Percentiles rank a stretch among this genome's conserved stretches.
Evolutionary conservation across 2,888 invertebrate genomes (phyloP).

Genomic region (Polietes domitor): DNA sequence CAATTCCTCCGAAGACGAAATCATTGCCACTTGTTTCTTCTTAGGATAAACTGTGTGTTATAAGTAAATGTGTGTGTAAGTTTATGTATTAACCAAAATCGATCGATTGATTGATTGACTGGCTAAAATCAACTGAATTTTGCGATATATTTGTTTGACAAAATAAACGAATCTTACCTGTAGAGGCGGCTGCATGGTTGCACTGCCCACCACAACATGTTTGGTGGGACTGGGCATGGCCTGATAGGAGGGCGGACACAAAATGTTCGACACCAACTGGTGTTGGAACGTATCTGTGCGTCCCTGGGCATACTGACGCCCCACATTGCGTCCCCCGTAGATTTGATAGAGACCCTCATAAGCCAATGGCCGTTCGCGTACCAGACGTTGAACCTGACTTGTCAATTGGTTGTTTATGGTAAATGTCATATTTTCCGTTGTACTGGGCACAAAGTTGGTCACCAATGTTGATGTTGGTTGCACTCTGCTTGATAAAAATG

Average conservation of each 20-base stretch:
- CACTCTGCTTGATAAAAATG: conserved; percentile 72
- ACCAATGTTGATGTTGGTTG: conserved; percentile 85
- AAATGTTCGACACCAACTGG: conserved; percentile 95
- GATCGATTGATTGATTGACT: not conserved
- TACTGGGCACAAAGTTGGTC: conserved; percentile 89
- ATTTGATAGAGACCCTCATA: conserved; percentile 87
- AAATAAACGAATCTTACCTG: conserved; percentile 73
- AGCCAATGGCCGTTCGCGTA: conserved; percentile 87
- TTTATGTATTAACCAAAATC: conserved; percentile 2
- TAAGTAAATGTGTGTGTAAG: not conserved
- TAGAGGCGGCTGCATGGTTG: conserved; percentile 81
- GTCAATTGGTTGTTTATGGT: conserved; percentile 95
- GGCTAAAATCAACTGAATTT: no score
- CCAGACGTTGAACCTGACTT: conserved; percentile 87
- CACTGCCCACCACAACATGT: conserved; percentile 83
- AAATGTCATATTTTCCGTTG: conserved; percentile 92
- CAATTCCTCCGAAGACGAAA: not conserved
- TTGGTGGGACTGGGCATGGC: conserved; percentile 86
- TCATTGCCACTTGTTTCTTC: conserved; percentile 31
- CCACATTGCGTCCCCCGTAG: conserved; percentile 86
- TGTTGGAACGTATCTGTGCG: conserved; percentile 93
- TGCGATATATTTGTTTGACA: not conserved
- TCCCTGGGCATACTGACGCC: conserved; percentile 85
- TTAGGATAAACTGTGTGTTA: conserved; percentile 22
- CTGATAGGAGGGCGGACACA: conserved; percentile 95